Base-by-base conservation (phyloP, 1,140 invertebrate genomes). In the Ctenoplectra terminalis region DNA sequence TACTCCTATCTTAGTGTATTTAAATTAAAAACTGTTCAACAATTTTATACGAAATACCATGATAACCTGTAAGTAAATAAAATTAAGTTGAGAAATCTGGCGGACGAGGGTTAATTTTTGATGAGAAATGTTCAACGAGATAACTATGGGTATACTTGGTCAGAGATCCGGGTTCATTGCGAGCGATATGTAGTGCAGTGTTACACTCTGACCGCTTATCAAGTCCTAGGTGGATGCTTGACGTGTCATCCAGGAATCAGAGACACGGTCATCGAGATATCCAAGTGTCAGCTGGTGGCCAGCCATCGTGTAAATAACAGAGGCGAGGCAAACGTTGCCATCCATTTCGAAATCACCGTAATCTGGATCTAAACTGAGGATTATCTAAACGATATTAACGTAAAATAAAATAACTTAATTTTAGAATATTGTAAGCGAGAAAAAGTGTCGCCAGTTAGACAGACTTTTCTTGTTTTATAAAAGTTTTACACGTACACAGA, bases 231-330 rank as follows among this genome's bases (percentile, higher is more conserved):
- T 29, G 43, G 31, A 61, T 9, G 61, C n/a, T 5, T 20, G 71
- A 46, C 52, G 63, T 46, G 46, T 79, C 77, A 70, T 61, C 77
- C 56, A 73, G 69, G 69, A 73, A 58, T 63, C 43, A 73, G 54
- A n/a, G 60, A 52, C 56, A 61, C 56, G 77, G n/a, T 26, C 75
- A 78, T 79, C 76, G 37, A 60, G 76, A 79, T 79, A 79, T 48
- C n/a, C 40, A 61, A n/a, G 43, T 71, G 76, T 58, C 74, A 77
- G 52, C 37, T 56, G 23, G 26, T 77, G 74, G n/a, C 75, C 23
- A 60, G n/a, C n/a, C 40, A 37, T 60, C 67, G 76, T 79, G 76
- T 50, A 79, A 79, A 79, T 71, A 79, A 79, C 56, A 72, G 56
- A 13, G n/a, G 17, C 34, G 17, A 60, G 52, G 31, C 40, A n/a